Conservation (phyloP, 2,113 vertebrate species). For the Oenanthe oenanthe region DNA sequence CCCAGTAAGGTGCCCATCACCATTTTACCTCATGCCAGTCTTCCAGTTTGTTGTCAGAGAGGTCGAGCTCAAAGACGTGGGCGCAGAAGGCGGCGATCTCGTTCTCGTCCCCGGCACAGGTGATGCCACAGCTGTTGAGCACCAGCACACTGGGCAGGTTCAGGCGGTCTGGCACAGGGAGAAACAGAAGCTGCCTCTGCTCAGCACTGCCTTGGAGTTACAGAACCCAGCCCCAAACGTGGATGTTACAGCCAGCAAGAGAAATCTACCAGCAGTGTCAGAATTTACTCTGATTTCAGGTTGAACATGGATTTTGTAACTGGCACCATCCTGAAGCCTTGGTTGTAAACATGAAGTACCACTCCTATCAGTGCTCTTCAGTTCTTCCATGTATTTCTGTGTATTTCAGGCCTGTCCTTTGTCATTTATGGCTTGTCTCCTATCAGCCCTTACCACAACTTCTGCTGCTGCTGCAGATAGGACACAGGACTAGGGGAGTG, state of each 20-base stretch:
- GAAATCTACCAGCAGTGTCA: neutral
- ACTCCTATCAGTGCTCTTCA: neutral
- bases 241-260: neutral
- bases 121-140: slow-evolving; percentile 90
- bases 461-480: neutral
- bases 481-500: neutral
- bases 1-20: neutral
- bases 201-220: neutral
- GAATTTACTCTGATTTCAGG: rapidly evolving
- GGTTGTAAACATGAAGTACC: neutral
- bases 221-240: neutral
- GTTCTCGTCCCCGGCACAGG: slow-evolving; percentile 86
- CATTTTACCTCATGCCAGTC: slow-evolving; percentile 92
- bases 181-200: neutral
- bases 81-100: slow-evolving; percentile 92
- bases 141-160: slow-evolving; percentile 92
- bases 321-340: neutral
- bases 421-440: neutral
- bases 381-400: neutral
- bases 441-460: neutral
- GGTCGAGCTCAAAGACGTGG: slow-evolving; percentile 93
- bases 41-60: slow-evolving; percentile 93
- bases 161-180: slow-evolving; percentile 82
- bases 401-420: neutral
- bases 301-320: rapidly evolving